These are phyloP conservation scores for Laterallus jamaicensis DNA, from an alignment of 2,113 vertebrate species.

Conservation along the genomic window DNA sequence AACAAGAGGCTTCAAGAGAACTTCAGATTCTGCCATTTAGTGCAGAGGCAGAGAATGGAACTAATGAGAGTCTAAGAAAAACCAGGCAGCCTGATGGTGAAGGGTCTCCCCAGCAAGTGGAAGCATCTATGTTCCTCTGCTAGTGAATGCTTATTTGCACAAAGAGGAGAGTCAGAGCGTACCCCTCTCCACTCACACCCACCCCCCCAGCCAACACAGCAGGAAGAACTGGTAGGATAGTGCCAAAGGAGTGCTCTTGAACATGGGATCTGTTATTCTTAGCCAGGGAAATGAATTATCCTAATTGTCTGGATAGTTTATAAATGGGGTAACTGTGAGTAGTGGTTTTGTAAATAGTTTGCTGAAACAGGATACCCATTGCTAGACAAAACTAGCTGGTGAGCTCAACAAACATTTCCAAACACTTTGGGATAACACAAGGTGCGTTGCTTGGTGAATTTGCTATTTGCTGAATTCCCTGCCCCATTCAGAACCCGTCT, in stretches of 20 bases:
- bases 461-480: background rate
- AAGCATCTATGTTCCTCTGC: background rate
- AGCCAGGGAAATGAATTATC: background rate
- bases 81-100: background rate
- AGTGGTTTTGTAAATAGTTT: background rate
- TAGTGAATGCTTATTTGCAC: background rate
- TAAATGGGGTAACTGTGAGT: background rate
- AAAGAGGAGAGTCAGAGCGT: background rate
- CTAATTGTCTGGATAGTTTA: background rate
- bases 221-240: background rate
- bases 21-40: background rate
- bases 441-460: background rate
- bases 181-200: background rate
- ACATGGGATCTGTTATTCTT: background rate
- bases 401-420: background rate
- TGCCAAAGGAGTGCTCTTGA: background rate
- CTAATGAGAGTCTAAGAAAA: background rate
- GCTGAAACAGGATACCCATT: background rate
- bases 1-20: background rate
- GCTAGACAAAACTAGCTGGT: background rate
- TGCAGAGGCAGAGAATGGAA: background rate
- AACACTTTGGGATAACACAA: background rate
- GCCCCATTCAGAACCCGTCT: background rate
- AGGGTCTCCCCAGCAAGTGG: background rate
- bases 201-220: background rate